Conservation (phyloP, 2,888 invertebrate species). For the Zhengitettix transpicula region DNA sequence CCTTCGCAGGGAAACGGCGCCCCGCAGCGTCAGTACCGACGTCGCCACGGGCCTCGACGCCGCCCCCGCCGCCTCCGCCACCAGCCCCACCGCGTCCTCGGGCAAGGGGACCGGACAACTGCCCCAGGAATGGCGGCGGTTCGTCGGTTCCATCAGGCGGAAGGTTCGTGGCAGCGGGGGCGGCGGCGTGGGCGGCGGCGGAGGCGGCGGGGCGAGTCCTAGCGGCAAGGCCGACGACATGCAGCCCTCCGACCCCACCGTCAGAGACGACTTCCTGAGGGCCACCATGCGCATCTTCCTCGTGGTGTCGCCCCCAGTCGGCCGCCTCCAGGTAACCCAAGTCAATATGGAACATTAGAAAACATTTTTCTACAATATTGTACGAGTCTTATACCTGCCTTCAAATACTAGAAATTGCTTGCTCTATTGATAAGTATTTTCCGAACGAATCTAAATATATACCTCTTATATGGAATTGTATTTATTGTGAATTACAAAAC, state of each 20-base stretch:
- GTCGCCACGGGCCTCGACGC: background rate
- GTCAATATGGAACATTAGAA: no score
- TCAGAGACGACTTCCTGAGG: conserved; percentile 48
- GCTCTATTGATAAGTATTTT: no score
- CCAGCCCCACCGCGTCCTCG: background rate
- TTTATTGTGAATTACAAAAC: no score
- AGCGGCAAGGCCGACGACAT: conserved; percentile 4
- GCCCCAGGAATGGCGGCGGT: conserved; percentile 27
- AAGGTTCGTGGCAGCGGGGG: conserved; percentile 27
- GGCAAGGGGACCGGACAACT: background rate
- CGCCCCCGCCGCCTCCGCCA: background rate
- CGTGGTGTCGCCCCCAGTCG: conserved; percentile 51
- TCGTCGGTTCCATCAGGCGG: conserved; percentile 29
- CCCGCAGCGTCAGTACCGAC: background rate
- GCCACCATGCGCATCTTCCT: conserved; percentile 59
- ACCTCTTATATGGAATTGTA: no score
- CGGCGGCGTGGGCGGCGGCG: conserved; percentile 6
- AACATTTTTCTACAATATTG: no score
- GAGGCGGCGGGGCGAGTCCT: background rate
- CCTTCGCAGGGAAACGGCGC: background rate
- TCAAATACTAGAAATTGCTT: no score
- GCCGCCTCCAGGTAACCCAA: conserved; percentile 34
- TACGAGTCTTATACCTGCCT: no score
- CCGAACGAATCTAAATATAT: no score
- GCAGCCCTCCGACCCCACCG: conserved; percentile 17